Base-by-base conservation (phyloP, 2,113 vertebrate species). In the Centropristis striata region DNA sequence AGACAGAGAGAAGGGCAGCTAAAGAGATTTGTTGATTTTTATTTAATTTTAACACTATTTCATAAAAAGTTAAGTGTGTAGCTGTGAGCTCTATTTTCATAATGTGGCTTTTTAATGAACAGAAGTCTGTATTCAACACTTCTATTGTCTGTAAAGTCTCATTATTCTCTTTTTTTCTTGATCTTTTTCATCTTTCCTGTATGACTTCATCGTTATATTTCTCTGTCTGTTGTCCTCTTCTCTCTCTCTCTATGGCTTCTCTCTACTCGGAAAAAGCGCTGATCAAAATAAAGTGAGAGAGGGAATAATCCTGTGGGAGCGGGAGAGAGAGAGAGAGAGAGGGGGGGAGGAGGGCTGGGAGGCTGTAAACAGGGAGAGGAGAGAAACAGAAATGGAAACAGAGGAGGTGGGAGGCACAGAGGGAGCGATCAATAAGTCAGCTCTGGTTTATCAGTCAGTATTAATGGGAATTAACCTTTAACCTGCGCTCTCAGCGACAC, bases 381-480 rank as follows among this genome's bases (percentile, higher is more conserved):
- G 21, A 69, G 21, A 46, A 53, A 66, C 49, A 55, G 44, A 53
- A n/a, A 74, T 37, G 23, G 71, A 36, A 77, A 28, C 7, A 5
- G 50, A 27, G 54, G 9, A 47, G 28, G 63, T 23, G 6, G 53
- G 66, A 54, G 54, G 78, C 50, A 60, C 81, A 57, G 42, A 73
- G 32, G 65, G 36, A 10, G 46, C 20, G 73, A 90, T 90, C 86
- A 49, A 91, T 92, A 88, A 88, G 81, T 90, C 88, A 82, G 74
- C 49, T 84, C 75, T 81, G 71, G 86, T 90, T 86, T 83, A 90
- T 86, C 91, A 87, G 78, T 83, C 83, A 37, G 83, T 81, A 88
- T 90, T 88, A 88, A 88, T 65, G 58, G 71, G 76, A 78, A 85
- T 91, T 91, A 91, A 86, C 86, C 86, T 91, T 73, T 87, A 46